Percentiles rank a stretch among this genome's conserved stretches.
phyloP scores from a whole-genome alignment of 2,113 vertebrate species.

The Theropithecus gelada region DNA sequence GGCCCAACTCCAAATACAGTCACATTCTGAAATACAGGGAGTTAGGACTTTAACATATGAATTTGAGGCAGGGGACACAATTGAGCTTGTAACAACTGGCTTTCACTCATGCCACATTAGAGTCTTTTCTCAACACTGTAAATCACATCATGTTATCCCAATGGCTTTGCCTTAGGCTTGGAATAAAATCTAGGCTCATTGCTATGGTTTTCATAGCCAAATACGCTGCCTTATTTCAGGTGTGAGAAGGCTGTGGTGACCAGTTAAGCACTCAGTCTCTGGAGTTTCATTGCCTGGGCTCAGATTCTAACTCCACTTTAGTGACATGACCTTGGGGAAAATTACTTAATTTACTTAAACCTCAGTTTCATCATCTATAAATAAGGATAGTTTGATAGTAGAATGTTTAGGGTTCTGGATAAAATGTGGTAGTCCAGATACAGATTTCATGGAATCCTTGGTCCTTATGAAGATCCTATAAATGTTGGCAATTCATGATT shows the following conservation, averaged over 20 bases:
- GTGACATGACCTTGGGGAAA: background rate
- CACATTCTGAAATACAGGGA: background rate
- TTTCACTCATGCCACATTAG: background rate
- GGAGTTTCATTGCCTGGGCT: background rate
- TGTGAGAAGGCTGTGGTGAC: background rate
- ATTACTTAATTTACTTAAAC: background rate
- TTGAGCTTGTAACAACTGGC: no score
- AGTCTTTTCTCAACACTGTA: background rate
- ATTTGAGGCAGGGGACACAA: background rate
- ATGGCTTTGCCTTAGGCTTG: background rate
- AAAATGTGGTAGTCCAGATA: background rate
- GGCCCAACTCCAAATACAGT: background rate
- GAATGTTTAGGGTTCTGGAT: background rate
- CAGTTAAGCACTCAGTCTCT: rapidly evolving
- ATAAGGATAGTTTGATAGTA: background rate
- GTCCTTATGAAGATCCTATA: background rate
- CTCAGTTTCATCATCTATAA: no score
- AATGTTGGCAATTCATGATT: no score
- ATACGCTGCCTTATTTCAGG: background rate
- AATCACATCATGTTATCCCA: background rate
- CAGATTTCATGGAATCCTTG: background rate
- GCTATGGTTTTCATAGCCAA: no score
- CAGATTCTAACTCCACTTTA: background rate
- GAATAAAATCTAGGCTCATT: background rate
- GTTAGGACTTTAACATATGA: background rate